These are phyloP conservation scores for Theodoxus fluviatilis DNA, from an alignment of 2,888 invertebrate species.

Conservation along the genomic window DNA sequence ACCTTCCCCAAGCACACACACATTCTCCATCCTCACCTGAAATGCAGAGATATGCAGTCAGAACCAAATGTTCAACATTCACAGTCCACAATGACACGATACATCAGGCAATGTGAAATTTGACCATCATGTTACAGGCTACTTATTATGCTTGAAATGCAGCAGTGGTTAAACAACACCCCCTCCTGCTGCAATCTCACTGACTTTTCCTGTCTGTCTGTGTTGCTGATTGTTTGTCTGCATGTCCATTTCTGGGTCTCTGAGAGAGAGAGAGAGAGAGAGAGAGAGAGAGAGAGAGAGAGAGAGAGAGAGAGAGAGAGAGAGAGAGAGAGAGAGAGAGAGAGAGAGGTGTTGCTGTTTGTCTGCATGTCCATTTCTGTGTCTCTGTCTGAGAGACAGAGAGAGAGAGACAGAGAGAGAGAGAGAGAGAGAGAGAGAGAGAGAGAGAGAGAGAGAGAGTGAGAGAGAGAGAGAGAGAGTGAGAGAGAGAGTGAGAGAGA, in stretches of 20 bases:
- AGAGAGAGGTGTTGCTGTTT: constrained; percentile 7
- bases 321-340: no score
- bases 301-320: no score
- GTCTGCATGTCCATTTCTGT: not conserved
- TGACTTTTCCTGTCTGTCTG: not conserved
- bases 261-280: constrained; percentile 10
- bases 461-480: constrained; percentile 4
- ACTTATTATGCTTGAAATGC: not conserved
- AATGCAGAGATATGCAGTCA: no score
- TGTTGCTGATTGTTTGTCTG: constrained; percentile 15
- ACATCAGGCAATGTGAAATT: no score
- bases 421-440: not conserved
- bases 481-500: not conserved
- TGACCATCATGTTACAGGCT: no score
- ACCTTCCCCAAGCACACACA: constrained; percentile 95
- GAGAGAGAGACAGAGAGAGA: not conserved
- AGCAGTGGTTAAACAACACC: not conserved
- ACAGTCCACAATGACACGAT: no score
- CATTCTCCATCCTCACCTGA: constrained; percentile 90
- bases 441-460: not conserved
- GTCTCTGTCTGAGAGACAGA: constrained; percentile 12
- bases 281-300: constrained; percentile 11
- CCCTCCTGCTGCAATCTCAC: not conserved
- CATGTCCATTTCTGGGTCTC: not conserved
- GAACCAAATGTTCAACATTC: no score